Base-by-base conservation (phyloP, 2,888 invertebrate species). In the Acanthosepion esculentum region DNA sequence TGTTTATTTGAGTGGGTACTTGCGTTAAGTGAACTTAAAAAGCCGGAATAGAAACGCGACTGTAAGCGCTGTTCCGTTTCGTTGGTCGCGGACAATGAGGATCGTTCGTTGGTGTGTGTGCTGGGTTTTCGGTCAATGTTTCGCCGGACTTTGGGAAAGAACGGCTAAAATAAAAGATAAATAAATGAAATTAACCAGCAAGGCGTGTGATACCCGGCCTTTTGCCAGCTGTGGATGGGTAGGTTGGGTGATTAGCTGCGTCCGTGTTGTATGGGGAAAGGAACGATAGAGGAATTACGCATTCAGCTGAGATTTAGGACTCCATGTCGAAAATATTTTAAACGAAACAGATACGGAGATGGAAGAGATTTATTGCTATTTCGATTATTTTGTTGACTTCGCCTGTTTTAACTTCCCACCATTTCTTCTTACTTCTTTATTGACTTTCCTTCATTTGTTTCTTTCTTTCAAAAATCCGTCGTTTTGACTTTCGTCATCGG, bases 131-230 rank as follows among this genome's bases (percentile, higher is more conserved):
- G 78, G 78, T 78, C 78, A 78, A 18, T 78, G 12, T 78, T 78
- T 78, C 12, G 78, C n/a, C 78, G n/a, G n/a, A 78, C n/a, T 78
- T 78, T 78, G n/a, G n/a, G n/a, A 78, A 78, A 12, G 78, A n/a
- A n/a, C 78, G 78, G n/a, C 78, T 33, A n/a, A 78, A 78, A 78
- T 78, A 78, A 78, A 78, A n/a, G 78, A 78, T 78, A 78, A 78
- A 78, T 33, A 78, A n/a, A 78, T 78, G 78, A 78, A 78, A 33
- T 78, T n/a, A 78, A 78, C 78, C 33, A 78, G 78, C 78, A 78
- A 78, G 78, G 78, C 78, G n/a, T 78, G 78, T 78, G n/a, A 78
- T 78, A 33, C 18, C 78, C 78, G 78, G n/a, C n/a, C n/a, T 78
- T 78, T n/a, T n/a, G 78, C n/a, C 78, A 78, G n/a, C 12, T 78